A percentile compares a stretch with the other conserved stretches of the same genome.
phyloP scores from a whole-genome alignment of 2,113 vertebrate genomes.

The Epinephelus moara region DNA sequence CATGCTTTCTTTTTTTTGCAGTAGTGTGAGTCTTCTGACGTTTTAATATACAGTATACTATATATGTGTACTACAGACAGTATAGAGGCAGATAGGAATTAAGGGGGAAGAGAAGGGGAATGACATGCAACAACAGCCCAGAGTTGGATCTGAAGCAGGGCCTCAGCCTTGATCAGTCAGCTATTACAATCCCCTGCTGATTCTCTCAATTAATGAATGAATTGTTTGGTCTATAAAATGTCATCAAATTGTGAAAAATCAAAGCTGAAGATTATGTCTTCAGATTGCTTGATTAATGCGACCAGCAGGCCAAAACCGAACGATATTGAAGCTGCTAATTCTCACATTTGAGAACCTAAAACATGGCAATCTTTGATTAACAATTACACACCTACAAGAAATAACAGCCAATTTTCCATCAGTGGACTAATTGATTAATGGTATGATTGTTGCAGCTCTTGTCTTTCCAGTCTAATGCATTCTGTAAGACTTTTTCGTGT shows the following conservation, averaged over 20 bases:
- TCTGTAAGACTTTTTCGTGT: conserved; percentile 8
- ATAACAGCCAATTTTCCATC: neutral
- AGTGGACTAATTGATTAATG: neutral
- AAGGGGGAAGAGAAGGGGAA: neutral
- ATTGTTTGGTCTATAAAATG: neutral
- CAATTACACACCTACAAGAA: neutral
- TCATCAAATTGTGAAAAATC: neutral
- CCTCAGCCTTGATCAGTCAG: conserved; percentile 1
- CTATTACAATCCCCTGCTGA: neutral
- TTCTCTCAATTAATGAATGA: neutral
- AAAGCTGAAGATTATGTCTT: neutral
- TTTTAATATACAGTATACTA: neutral
- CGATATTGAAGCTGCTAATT: neutral
- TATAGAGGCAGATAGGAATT: neutral
- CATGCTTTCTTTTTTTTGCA: neutral
- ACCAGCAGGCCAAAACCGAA: neutral
- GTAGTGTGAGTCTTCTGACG: conserved; percentile 1
- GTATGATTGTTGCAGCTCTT: neutral
- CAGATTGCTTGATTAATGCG: neutral
- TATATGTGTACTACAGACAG: neutral
- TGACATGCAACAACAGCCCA: neutral
- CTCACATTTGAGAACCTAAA: neutral
- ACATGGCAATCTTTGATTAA: neutral
- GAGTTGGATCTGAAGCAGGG: neutral
- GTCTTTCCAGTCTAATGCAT: neutral